phyloP scores from a whole-genome alignment of 2,888 invertebrate genomes.

The Thymelicus sylvestris region DNA sequence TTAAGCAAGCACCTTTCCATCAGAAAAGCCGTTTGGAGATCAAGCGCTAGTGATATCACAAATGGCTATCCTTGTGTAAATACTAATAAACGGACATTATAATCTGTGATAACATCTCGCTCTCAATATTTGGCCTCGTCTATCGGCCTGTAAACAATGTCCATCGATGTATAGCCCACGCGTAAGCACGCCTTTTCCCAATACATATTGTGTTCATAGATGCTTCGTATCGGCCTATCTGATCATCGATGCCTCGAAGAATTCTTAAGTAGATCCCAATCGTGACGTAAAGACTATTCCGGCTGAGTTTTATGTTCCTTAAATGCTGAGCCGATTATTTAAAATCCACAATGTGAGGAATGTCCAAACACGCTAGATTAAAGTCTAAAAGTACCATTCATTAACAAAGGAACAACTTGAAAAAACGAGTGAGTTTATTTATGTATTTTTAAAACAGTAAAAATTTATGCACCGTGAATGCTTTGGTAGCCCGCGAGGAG shows the following conservation, averaged over 20 bases:
- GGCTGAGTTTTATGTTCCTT: slow-evolving; percentile 38
- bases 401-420: slow-evolving; percentile 27
- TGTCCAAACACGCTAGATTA: slow-evolving; percentile 36
- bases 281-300: slow-evolving; percentile 38
- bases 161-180: slow-evolving; percentile 78
- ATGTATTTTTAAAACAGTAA: slow-evolving; percentile 36
- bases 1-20: slow-evolving; percentile 35
- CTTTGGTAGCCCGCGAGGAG: slow-evolving; percentile 26
- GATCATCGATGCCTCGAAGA: slow-evolving; percentile 58
- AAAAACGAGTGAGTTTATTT: slow-evolving; percentile 30
- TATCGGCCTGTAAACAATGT: slow-evolving; percentile 76
- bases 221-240: slow-evolving; percentile 57
- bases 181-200: slow-evolving; percentile 69
- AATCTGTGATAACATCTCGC: slow-evolving; percentile 77
- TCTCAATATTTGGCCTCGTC: slow-evolving; percentile 71
- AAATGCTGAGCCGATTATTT: slow-evolving; percentile 36
- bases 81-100: slow-evolving; percentile 80
- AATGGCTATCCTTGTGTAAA: slow-evolving; percentile 68
- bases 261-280: slow-evolving; percentile 49
- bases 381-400: slow-evolving; percentile 34
- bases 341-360: slow-evolving; percentile 32
- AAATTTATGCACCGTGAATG: slow-evolving; percentile 39
- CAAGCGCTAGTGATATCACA: slow-evolving; percentile 52
- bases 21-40: slow-evolving; percentile 47
- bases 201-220: slow-evolving; percentile 63